Base-by-base conservation (phyloP, 2,888 invertebrate genomes). In the Synanthedon myopaeformis region DNA sequence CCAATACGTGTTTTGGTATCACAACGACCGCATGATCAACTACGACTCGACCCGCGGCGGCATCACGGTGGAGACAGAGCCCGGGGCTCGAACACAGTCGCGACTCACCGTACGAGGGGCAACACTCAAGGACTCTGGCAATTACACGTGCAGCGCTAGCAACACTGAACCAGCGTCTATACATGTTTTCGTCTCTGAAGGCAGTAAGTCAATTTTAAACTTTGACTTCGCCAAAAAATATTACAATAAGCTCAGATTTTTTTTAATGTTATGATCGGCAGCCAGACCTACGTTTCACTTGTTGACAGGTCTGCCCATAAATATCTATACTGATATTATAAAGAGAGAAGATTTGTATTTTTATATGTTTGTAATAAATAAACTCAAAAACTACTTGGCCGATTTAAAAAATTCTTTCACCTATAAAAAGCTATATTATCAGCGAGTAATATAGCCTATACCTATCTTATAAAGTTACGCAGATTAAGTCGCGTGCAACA, bases 1-100 rank as follows among this genome's bases (percentile, higher is more conserved):
- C 28, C 96, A 96, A 78, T 97, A 96, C 89, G 96, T 97, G 64
- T 96, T 96, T 89, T 97, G 96, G 96, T 96, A 95, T 87, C 96
- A 96, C 89, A 96, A 97, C 84, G 94, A 94, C 77, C 92, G 94
- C 67, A 96, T 96, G 93, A 96, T 96, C 82, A 96, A 96, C 89
- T 96, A 96, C 83, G 96, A 96, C 81, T 94, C 92, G 57, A 91
- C 93, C 51, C 90, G 96, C 64, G 87, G 87, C 23, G 93, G 95
- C 42, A 95, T 96, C 69, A 92, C 92, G 41, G 95, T 96, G 65
- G 94, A 95, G 83, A 96, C 96, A 49, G 93, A 94, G 76, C 95
- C 95, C 54, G 95, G 95, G 48, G 92, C 94, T 57, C 90, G 93
- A 62, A 96, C 96, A 50, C 94, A 95, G 82, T 95, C 95, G 66